Evolutionary conservation across 2,888 invertebrate species (phyloP), one percentile per base, ranked within the genome.

Genomic region (Unio pictorum): DNA sequence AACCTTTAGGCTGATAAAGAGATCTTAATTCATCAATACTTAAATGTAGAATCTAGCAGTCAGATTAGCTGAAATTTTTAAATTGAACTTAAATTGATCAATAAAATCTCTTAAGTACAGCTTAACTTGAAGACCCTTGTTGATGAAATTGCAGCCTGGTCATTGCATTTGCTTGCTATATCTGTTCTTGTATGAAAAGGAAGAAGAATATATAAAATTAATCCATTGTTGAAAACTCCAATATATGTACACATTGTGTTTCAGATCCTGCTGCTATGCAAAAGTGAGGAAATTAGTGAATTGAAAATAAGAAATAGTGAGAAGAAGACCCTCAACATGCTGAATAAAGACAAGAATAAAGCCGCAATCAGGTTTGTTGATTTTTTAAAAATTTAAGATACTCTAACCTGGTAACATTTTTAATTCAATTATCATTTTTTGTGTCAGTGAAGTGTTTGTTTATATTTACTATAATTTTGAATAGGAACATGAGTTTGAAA

Each of bases 281-380:
- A 74, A 45, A 93, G 94, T 83, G 92, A 93, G 78, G 95, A 95
- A 86, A 92, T 94, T 83, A 90, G 92, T 0, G 94, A 94, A 67
- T 92, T 94, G 88, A 92, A 93, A 74, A 89, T 95, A 28, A 91
- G 95, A 73, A 92, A 92, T 1, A 93, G 92, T 86, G 95, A 95
- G 85, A 93, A 94, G 73, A 92, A 93, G 78, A 91, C 91, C 45
- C 91, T 95, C 58, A 95, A 95, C 87, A 87, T 92, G 1, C 90
- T 95, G 6, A 95, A 95, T 86, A 93, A 93, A 82, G 93, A 92
- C 84, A 92, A 92, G 80, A 88, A 89, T 64, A 89, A 89, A 72
- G 84, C 91, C 69, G 92, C 93, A 0, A 93, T 94, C 72, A 91
- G 95, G 86, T 89, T 69, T 11, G 8, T 20, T 62, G 15, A 30